These are phyloP conservation scores for Laupala kohalensis DNA, from an alignment of 1,140 invertebrate genomes.

Conservation along the genomic window DNA sequence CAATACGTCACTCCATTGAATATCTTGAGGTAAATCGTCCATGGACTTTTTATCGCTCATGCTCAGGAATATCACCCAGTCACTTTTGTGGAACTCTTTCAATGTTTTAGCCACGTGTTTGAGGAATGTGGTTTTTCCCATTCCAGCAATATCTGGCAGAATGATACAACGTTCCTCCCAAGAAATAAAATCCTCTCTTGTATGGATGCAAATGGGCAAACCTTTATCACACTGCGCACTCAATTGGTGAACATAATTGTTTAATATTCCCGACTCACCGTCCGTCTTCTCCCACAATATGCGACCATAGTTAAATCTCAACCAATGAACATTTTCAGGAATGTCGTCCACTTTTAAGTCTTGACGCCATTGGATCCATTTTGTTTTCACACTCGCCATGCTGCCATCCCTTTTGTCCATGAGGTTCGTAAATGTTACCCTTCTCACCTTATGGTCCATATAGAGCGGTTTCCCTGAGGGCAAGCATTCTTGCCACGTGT, in stretches of 20 bases:
- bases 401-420: background rate
- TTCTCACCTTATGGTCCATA: background rate
- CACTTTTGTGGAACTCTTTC: background rate
- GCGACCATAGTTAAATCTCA: background rate
- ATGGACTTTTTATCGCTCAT: background rate
- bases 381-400: background rate
- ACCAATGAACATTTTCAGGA: background rate
- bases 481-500: background rate
- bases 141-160: background rate
- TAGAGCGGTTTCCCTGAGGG: background rate
- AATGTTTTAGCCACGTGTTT: background rate
- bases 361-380: too few species aligned
- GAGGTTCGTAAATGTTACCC: background rate
- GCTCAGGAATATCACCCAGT: background rate
- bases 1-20: background rate
- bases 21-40: background rate
- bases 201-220: background rate
- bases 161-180: background rate
- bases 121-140: background rate
- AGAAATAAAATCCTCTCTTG: background rate
- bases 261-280: background rate
- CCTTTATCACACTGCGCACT: background rate
- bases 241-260: background rate
- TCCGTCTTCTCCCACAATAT: background rate
- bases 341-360: too few species aligned